phyloP scores from a whole-genome alignment of 2,113 vertebrate genomes.

The Dromaius novaehollandiae region DNA sequence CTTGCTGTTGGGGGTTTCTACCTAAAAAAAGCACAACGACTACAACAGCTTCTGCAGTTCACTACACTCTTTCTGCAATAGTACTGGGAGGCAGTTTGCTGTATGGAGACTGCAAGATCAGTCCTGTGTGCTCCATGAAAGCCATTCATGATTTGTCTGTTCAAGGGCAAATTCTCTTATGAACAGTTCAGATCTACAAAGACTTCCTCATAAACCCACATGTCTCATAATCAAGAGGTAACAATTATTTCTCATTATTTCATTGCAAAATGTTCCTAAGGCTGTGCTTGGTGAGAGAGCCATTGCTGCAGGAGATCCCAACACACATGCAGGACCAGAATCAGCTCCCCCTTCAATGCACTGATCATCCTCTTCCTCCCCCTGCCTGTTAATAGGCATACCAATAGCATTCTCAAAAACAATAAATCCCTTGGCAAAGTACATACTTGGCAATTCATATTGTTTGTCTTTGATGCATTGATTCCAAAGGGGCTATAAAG shows the following conservation, averaged over 20 bases:
- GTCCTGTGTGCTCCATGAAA: background rate
- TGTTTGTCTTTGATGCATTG: background rate
- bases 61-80: background rate
- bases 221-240: background rate
- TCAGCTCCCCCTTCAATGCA: accelerated
- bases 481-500: background rate
- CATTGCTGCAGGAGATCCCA: background rate
- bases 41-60: too few relatives aligned
- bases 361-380: background rate
- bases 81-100: background rate
- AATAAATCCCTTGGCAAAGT: background rate
- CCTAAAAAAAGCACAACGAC: too few relatives aligned
- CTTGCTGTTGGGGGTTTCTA: too few relatives aligned
- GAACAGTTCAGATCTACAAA: background rate
- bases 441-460: background rate
- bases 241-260: background rate
- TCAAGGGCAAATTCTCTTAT: background rate
- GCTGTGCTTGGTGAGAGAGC: background rate
- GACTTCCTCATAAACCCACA: background rate
- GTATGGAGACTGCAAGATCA: background rate
- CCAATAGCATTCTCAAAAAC: background rate
- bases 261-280: background rate
- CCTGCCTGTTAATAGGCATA: background rate
- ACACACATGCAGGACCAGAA: background rate
- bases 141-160: background rate